A percentile compares a stretch with the other conserved stretches of the same genome.
Conservation (phyloP, 2,888 invertebrate species). For the Formica aserva region DNA sequence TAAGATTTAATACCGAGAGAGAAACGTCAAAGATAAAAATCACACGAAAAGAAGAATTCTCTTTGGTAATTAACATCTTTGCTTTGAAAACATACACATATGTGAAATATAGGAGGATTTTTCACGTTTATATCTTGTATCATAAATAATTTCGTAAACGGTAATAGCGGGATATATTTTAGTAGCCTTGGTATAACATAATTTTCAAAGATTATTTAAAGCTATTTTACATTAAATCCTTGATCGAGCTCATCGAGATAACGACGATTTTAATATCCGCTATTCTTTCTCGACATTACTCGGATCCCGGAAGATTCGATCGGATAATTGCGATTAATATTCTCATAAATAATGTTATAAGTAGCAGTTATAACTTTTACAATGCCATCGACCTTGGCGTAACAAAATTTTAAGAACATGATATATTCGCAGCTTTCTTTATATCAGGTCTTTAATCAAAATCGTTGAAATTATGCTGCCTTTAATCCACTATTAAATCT, state of each 20-base stretch:
- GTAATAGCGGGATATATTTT: background rate
- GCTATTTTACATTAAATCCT: background rate
- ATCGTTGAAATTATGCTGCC: background rate
- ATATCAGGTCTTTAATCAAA: background rate
- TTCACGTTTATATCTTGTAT: background rate
- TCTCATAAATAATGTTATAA: slow-evolving; percentile 17
- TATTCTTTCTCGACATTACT: background rate
- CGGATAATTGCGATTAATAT: slow-evolving; percentile 1
- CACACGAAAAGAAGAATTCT: background rate
- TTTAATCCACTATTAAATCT: background rate
- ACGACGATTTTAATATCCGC: background rate
- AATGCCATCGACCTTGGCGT: background rate
- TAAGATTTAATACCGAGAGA: background rate
- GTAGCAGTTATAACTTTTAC: slow-evolving; percentile 1
- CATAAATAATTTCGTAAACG: background rate
- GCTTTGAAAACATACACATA: background rate
- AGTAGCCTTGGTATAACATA: background rate
- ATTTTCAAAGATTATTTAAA: slow-evolving; percentile 4
- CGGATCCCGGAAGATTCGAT: background rate
- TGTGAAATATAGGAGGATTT: background rate
- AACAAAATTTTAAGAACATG: background rate
- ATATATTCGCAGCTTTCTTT: background rate
- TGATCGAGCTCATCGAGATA: background rate
- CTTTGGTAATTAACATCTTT: background rate
- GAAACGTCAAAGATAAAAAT: background rate